Conservation (phyloP, 2,797 vertebrate species). For the Tolypeutes matacus region DNA sequence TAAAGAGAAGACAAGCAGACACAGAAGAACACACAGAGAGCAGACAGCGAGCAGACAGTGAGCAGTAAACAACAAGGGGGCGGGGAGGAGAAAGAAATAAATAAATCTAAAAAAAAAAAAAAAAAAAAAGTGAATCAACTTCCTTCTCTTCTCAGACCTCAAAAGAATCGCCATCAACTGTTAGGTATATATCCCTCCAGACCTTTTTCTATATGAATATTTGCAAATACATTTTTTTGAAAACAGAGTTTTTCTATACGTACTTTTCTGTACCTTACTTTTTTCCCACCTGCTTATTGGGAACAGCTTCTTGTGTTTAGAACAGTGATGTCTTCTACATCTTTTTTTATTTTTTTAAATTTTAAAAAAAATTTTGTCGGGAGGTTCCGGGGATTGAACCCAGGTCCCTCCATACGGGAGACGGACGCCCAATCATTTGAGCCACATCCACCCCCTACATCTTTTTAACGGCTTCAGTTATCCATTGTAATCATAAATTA, state of each 20-base stretch:
- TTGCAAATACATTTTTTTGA: slow-evolving; percentile 17
- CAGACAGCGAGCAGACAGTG: too few species aligned
- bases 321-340: background rate
- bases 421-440: too few species aligned
- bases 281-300: background rate
- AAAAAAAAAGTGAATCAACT: background rate
- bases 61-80: too few species aligned
- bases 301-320: background rate
- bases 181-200: background rate
- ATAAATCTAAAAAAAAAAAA: too few species aligned
- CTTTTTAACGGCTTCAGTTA: slow-evolving; percentile 11
- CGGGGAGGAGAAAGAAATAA: too few species aligned
- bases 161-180: slow-evolving; percentile 37
- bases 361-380: too few species aligned
- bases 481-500: background rate
- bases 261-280: background rate
- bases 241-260: background rate
- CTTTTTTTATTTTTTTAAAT: too few species aligned
- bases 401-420: too few species aligned
- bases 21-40: too few species aligned
- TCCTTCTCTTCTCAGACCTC: background rate
- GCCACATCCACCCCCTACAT: background rate
- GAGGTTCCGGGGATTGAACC: too few species aligned
- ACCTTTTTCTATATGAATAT: background rate
- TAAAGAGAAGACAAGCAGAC: too few species aligned